Evolutionary conservation across 2,888 invertebrate genomes (phyloP).

Genomic region (Troides oblongomaculatus): DNA sequence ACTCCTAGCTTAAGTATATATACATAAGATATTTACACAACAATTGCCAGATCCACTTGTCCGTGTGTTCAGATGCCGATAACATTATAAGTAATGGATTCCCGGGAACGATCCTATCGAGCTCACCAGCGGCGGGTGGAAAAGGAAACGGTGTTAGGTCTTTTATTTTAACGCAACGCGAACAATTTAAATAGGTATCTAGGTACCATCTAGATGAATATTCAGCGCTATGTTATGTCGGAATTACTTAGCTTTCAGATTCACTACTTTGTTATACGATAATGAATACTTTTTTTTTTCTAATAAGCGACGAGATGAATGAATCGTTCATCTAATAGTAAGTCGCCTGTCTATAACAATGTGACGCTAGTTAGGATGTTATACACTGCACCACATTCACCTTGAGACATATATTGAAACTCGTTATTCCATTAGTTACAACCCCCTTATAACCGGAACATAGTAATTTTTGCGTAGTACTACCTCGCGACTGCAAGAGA

Average conservation of each 20-base stretch:
- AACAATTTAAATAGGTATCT: slow-evolving; percentile 57
- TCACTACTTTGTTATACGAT: no score
- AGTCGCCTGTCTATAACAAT: no score
- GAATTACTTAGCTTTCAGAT: slow-evolving; percentile 29
- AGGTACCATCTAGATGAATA: slow-evolving; percentile 55
- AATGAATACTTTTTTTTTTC: no score
- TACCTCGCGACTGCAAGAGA: no score
- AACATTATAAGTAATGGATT: slow-evolving; percentile 19
- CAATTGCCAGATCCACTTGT: slow-evolving; percentile 27
- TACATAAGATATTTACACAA: slow-evolving; percentile 32
- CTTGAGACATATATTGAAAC: no score
- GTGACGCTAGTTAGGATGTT: no score
- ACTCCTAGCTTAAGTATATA: slow-evolving; percentile 41
- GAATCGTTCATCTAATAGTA: no score
- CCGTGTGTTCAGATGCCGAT: slow-evolving; percentile 7
- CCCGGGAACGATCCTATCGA: slow-evolving; percentile 40
- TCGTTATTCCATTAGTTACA: no score
- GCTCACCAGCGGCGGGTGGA: slow-evolving; percentile 51
- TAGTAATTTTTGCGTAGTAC: no score
- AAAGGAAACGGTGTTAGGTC: slow-evolving; percentile 45
- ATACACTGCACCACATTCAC: no score
- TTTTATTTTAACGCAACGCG: slow-evolving; percentile 42
- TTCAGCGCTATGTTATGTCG: slow-evolving; percentile 41
- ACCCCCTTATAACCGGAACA: no score
- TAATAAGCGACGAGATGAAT: no score